Base-by-base conservation (phyloP, 2,888 invertebrate species). In the Hirtodrosophila cameraria region DNA sequence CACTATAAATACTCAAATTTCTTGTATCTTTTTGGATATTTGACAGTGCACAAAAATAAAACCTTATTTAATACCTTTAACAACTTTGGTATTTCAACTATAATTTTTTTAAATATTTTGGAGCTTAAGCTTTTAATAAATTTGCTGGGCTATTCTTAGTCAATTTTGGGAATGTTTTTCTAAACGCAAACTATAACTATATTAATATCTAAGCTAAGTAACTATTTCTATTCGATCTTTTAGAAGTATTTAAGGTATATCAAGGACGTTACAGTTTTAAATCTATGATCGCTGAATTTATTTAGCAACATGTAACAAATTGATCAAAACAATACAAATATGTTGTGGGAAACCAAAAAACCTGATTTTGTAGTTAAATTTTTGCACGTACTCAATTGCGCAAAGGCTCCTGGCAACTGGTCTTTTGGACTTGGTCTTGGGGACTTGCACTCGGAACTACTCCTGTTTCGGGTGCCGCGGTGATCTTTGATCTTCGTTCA, bases 311-410 rank as follows among this genome's bases (percentile, higher is more conserved):
- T 70, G 57, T 54, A 57, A 73, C 75, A 71, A 81, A 81, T 73
- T 75, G 73, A 52, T 41, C 30, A 33, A 66, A 64, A 45, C 42
- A 46, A 42, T 60, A 20, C 49, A 75, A 66, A 73, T 55, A 81
- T 78, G 42, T 54, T 54, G 36, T 25, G 43, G 48, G 23, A 30
- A 16, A 15, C 7, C 38, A 30, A 15, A 61, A 77, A 82, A 82
- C 81, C 72, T 82, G 81, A 82, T 82, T 82, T 82, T 71, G 68
- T 82, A 81, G 85, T 62, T 53, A 67, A 77, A 82, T 85, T 60
- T 59, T 54, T 72, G 75, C 85, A 82, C 81, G 81, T 85, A 58
- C 46, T 28, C 71, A 62, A 81, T 84, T 74, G 85, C 28, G 54
- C 18, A 38, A 23, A 31, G 57, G 33, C 30, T 39, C 38, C 48